Conservation (phyloP, 2,888 invertebrate species). For the Pherbina coryleti region DNA sequence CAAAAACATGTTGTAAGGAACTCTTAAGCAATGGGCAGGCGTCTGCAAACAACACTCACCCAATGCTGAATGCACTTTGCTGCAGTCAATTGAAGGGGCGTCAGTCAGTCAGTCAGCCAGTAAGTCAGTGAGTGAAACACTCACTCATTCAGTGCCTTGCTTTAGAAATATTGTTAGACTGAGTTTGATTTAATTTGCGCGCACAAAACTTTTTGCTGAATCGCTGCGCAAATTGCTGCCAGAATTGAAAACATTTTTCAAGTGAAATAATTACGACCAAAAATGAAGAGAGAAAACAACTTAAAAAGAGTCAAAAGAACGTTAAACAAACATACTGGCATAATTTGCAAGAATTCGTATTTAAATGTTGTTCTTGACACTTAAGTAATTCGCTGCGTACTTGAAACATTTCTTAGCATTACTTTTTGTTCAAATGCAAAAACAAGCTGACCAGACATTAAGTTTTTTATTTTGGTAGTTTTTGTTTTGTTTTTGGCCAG, state of each 20-base stretch:
- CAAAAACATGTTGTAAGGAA: no score
- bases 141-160: neutral
- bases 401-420: no score
- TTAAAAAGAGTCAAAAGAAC: neutral
- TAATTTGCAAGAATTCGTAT: neutral
- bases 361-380: no score
- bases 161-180: neutral
- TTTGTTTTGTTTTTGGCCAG: no score
- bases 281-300: neutral
- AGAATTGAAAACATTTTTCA: constrained; percentile 22
- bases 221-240: neutral
- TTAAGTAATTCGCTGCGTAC: no score
- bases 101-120: neutral
- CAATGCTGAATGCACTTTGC: neutral
- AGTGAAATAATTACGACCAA: constrained; percentile 9
- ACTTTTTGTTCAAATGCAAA: no score
- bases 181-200: constrained; percentile 20
- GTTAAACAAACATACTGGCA: neutral
- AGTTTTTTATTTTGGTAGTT: no score
- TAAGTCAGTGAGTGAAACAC: no score
- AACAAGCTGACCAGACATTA: no score
- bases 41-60: neutral
- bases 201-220: constrained; percentile 3
- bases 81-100: no score
- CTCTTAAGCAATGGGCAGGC: no score